phyloP scores from a whole-genome alignment of 2,797 vertebrate genomes.

The Peromyscus nudipes region DNA sequence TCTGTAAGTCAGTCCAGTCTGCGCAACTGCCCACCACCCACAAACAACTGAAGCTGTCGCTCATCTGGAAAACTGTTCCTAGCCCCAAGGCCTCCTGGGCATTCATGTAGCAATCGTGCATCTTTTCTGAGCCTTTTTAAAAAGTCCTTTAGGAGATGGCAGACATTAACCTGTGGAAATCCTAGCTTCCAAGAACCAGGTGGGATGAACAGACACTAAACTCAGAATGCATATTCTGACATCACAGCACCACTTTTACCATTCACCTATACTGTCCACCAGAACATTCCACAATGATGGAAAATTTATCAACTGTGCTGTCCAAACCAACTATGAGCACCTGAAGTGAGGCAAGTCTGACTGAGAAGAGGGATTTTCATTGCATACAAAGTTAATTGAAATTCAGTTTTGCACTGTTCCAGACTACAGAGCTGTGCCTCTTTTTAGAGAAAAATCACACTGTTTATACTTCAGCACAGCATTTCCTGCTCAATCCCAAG shows the following conservation, averaged over 20 bases:
- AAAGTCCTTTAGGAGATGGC: not conserved
- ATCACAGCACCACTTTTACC: not conserved
- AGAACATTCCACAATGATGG: not conserved
- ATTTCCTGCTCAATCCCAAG: not conserved
- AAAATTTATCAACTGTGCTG: accelerated
- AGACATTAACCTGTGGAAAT: not conserved
- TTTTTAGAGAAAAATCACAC: constrained; percentile 2
- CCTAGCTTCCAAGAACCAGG: not conserved
- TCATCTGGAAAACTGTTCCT: constrained; percentile 2
- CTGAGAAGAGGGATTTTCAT: not conserved
- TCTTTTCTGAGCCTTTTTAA: not conserved
- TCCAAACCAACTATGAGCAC: not conserved
- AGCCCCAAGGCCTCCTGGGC: not conserved
- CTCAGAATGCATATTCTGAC: not conserved
- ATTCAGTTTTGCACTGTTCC: not conserved
- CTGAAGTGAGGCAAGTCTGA: not conserved
- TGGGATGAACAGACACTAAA: not conserved
- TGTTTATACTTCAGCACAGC: not conserved
- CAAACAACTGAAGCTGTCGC: not conserved
- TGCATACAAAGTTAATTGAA: not conserved
- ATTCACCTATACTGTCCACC: accelerated
- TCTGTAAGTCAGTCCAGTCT: not conserved
- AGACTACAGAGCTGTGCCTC: not conserved
- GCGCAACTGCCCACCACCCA: not conserved
- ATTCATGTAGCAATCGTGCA: not conserved